Base-by-base conservation (phyloP, 1,140 invertebrate genomes). In the Drosophila nebulosa region DNA sequence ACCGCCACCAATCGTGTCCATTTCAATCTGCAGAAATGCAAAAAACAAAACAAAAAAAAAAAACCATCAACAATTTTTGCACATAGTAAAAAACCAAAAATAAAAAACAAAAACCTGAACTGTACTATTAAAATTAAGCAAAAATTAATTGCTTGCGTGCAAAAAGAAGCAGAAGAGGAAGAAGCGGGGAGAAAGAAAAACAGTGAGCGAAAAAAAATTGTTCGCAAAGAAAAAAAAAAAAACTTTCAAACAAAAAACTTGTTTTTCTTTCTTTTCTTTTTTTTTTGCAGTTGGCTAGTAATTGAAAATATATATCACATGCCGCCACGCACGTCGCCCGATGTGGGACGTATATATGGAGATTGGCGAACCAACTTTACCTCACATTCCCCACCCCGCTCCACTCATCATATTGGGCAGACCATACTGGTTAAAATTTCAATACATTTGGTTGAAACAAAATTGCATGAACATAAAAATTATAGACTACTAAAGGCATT, bases 281-380 rank as follows among this genome's bases (percentile, higher is more conserved):
- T 64, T 77, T 67, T 53, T 62, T 79, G 52, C 53, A 65, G 65
- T 70, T 62, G 57, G 62, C 65, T 63, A 75, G 80, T 84, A 84
- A 84, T 84, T 80, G 80, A 86, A 84, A 84, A 83, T 84, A 85
- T 84, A 73, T 76, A 73, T 79, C 72, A 74, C 53, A 55, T 24
- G 63, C 63, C 30, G 63, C 63, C 64, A 80, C 73, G 74, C 78
- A 80, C 73, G 78, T 52, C 78, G 74, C 42, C 62, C 67, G 58
- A 68, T 58, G 55, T 59, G 79, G 56, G 42, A 62, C 46, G 46
- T 77, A n/a, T n/a, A n/a, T n/a, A 83, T 78, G 69, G 63, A 74
- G 79, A 78, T 78, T 65, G 62, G 22, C 39, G 36, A 36, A 55
- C 69, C 10, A 63, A 51, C 35, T n/a, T n/a, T n/a, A 30, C 27